Percentiles rank a stretch among this genome's conserved stretches.
Conservation (phyloP, 2,113 vertebrate genomes). For the Macquaria australasica region DNA sequence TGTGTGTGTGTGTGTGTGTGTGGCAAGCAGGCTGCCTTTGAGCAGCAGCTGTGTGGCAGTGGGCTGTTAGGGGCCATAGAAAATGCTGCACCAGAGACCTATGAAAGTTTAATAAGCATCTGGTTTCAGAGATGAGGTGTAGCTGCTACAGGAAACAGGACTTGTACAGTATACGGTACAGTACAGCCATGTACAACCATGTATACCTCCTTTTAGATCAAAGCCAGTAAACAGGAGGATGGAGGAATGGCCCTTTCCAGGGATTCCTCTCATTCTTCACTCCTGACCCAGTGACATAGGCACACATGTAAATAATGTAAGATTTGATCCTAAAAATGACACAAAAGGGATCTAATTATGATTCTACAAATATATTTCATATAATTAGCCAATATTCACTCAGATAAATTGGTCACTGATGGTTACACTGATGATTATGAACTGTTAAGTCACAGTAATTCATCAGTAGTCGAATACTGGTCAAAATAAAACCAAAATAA, state of each 20-base stretch:
- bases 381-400: not conserved
- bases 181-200: not conserved
- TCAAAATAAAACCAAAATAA: not conserved
- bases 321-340: not conserved
- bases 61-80: slow-evolving; percentile 3
- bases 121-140: slow-evolving; percentile 1
- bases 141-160: not conserved
- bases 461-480: not conserved
- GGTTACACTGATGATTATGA: not conserved
- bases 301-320: not conserved
- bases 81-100: slow-evolving; percentile 6
- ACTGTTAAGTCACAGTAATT: not conserved
- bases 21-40: slow-evolving; percentile 43
- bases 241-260: not conserved
- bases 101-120: slow-evolving; percentile 62
- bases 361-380: not conserved
- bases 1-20: not conserved
- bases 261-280: not conserved
- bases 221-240: not conserved
- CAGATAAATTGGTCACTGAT: not conserved
- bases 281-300: not conserved
- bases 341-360: not conserved
- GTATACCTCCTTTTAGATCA: not conserved
- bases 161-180: not conserved
- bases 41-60: slow-evolving; percentile 49